Evolutionary conservation across 2,113 vertebrate species (phyloP), one percentile per base, ranked within the genome.

Genomic region (Xenus cinereus): DNA sequence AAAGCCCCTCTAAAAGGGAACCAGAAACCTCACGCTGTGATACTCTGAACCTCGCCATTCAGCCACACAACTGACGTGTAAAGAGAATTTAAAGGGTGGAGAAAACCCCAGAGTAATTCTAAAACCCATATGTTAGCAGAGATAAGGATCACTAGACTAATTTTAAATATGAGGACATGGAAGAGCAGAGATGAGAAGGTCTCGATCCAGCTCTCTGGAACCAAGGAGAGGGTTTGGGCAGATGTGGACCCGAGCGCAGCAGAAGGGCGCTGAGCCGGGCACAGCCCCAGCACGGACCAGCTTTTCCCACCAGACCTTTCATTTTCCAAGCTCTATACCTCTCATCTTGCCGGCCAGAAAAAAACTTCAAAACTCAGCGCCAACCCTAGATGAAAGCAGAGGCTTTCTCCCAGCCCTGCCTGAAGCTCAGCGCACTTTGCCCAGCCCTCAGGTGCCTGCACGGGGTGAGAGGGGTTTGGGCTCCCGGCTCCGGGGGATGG

Each of bases 371-470:
- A 62, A 28, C 46, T 72, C 79, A 28, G 14, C 2, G 12, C 43
- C 57, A 75, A 62, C 10, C 56, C 27, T 0, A 5, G 39, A 35
- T 69, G 94, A 97, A 95, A 93, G 35, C 64, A 48, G 76, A 95
- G 56, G 64, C 14, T 35, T 87, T 90, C 66, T 71, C 59, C 62
- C 80, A 66, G 78, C 62, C 66, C 43, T 37, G 41, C 88, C 8
- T 66, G 91, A 62, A 79, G 85, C 8, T 46, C 57, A 81, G 54
- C 81, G 95, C 92, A 82, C 85, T 84, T 28, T 95, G 92, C 89
- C 69, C 85, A 78, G 92, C 53, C 33, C 88, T 69, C 54, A 15
- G 78, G 67, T 19, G 71, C 45, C 82, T 71, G 67, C 64, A 35
- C 1, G 2, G 48, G 94, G 94, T 75, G 91, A 78, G 43, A 43